Conservation (phyloP, 2,113 vertebrate species). For the Neolamprologus fasciatus region DNA sequence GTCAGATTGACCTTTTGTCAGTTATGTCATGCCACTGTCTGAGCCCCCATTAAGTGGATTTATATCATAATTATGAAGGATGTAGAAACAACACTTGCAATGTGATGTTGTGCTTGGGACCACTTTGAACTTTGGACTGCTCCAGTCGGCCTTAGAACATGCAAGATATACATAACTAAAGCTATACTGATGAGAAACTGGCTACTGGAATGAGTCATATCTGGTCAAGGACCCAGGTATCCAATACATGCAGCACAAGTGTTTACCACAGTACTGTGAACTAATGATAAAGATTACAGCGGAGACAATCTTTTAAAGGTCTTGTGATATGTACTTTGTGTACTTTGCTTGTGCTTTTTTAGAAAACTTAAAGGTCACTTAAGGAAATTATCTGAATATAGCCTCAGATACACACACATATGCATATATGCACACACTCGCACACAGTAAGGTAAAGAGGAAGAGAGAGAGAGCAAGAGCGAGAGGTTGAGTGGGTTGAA, state of each 20-base stretch:
- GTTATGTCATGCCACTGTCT: not conserved
- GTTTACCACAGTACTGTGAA: not conserved
- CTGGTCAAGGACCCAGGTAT: not conserved
- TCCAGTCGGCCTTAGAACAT: not conserved
- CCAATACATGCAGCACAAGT: not conserved
- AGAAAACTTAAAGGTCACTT: not conserved
- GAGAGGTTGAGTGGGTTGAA: not conserved
- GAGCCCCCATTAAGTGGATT: not conserved
- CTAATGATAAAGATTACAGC: not conserved
- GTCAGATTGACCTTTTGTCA: not conserved
- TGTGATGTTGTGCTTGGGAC: not conserved
- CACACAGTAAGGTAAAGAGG: not conserved
- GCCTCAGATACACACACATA: not conserved
- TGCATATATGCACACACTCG: not conserved
- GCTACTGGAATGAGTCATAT: not conserved
- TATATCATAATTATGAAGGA: not conserved
- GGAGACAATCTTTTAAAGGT: not conserved
- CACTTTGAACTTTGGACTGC: not conserved
- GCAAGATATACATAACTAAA: not conserved
- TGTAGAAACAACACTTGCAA: not conserved
- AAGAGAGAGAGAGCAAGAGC: not conserved
- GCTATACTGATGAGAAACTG: not conserved
- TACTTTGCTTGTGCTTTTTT: not conserved
- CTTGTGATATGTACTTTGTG: not conserved
- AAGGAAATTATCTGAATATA: not conserved